These are phyloP conservation scores for Athene noctua DNA, from an alignment of 2,113 vertebrate species.

Conservation along the genomic window DNA sequence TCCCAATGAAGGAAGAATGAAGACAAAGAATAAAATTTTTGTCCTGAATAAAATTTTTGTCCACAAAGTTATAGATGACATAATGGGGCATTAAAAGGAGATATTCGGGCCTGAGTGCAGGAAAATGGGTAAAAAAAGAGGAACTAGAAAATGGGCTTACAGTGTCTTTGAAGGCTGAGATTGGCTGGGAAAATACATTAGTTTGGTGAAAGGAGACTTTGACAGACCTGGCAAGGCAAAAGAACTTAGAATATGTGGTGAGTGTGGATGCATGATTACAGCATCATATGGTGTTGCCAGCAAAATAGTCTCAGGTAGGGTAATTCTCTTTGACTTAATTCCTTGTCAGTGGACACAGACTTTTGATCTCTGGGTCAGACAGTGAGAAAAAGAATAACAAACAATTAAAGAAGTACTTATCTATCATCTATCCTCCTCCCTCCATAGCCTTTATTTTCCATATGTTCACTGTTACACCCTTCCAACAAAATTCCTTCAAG, in stretches of 20 bases:
- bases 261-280: not conserved
- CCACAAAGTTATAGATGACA: not conserved
- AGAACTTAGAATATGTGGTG: not conserved
- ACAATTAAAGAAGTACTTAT: not conserved
- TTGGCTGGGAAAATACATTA: not conserved
- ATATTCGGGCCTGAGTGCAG: not conserved
- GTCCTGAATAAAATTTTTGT: not conserved
- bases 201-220: not conserved
- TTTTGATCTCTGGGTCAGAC: not conserved
- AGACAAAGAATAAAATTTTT: not conserved
- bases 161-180: not conserved
- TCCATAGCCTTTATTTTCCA: not conserved
- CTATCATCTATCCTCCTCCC: not conserved
- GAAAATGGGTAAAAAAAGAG: not conserved
- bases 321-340: not conserved
- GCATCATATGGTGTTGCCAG: rapidly evolving
- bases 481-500: not conserved
- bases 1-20: not conserved
- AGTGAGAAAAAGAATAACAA: not conserved
- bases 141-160: not conserved
- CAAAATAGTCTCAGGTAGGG: not conserved
- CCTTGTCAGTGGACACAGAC: not conserved
- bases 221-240: not conserved
- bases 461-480: not conserved
- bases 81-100: not conserved